phyloP scores from a whole-genome alignment of 2,888 invertebrate species.

The Eupithecia tripunctaria region DNA sequence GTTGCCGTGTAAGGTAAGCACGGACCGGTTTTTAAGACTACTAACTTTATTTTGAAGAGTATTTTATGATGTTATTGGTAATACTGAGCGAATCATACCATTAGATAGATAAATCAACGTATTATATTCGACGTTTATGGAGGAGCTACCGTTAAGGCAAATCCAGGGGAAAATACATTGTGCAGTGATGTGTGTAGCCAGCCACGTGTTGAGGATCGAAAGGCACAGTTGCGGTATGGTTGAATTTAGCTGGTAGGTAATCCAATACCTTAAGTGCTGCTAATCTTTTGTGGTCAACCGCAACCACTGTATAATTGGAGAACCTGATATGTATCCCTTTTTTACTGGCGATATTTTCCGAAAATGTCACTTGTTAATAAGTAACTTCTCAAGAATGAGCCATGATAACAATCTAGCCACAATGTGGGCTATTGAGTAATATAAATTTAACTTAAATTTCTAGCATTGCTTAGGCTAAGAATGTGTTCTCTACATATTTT shows the following conservation, averaged over 20 bases:
- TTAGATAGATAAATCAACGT: conserved; percentile 46
- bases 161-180: conserved; percentile 67
- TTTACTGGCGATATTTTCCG: conserved; percentile 14
- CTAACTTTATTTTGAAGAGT: conserved; percentile 55
- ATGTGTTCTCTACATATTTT: too few species aligned
- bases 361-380: conserved; percentile 6
- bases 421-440: too few species aligned
- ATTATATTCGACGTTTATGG: not conserved
- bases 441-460: too few species aligned
- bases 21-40: conserved; percentile 63
- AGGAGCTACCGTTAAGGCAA: conserved; percentile 66
- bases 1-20: conserved; percentile 65
- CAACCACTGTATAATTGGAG: conserved; percentile 45
- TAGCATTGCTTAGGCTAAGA: too few species aligned
- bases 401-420: too few species aligned
- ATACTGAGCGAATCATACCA: conserved; percentile 56
- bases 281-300: conserved; percentile 56
- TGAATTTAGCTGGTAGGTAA: conserved; percentile 53
- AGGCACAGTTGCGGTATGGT: conserved; percentile 33
- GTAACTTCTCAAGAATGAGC: too few species aligned
- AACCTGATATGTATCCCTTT: not conserved
- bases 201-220: conserved; percentile 68
- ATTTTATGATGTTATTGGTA: conserved; percentile 63
- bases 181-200: conserved; percentile 67
- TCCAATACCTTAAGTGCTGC: conserved; percentile 56